Evolutionary conservation across 1,140 invertebrate genomes (phyloP).

Genomic region (Octopus sinensis): DNA sequence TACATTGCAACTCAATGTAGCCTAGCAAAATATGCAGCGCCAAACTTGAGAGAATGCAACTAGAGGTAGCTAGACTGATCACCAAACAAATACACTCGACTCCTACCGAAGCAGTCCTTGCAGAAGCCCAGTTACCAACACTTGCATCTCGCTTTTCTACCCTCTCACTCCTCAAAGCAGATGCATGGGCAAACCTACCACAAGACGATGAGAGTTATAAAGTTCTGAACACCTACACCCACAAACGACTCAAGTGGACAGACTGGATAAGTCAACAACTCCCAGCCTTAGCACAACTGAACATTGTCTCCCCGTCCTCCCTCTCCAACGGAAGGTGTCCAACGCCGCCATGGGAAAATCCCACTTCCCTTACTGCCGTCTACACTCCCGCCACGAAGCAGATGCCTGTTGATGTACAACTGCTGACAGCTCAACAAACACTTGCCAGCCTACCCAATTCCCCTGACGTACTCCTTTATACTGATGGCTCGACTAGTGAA

Average conservation of each 20-base stretch:
- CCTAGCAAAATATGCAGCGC: neutral
- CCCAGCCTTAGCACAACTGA: neutral
- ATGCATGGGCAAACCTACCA: neutral
- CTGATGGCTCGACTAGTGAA: neutral
- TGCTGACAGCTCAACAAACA: neutral
- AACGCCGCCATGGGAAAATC: neutral
- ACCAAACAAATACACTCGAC: neutral
- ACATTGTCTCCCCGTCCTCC: neutral
- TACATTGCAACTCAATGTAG: neutral
- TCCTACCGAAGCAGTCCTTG: neutral
- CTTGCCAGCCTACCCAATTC: neutral
- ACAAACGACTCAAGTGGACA: neutral
- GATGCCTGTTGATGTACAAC: neutral
- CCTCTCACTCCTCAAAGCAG: neutral
- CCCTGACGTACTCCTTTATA: neutral
- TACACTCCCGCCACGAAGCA: neutral
- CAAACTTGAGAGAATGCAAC: conserved; percentile 4
- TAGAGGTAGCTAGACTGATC: neutral
- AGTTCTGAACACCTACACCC: neutral
- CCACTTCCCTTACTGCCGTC: neutral
- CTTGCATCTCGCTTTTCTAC: neutral
- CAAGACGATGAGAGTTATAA: neutral
- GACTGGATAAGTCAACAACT: neutral
- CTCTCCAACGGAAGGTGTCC: neutral
- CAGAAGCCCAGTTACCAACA: neutral